phyloP scores from a whole-genome alignment of 35 echinoderm and acorn worm species.

The Apostichopus californicus region DNA sequence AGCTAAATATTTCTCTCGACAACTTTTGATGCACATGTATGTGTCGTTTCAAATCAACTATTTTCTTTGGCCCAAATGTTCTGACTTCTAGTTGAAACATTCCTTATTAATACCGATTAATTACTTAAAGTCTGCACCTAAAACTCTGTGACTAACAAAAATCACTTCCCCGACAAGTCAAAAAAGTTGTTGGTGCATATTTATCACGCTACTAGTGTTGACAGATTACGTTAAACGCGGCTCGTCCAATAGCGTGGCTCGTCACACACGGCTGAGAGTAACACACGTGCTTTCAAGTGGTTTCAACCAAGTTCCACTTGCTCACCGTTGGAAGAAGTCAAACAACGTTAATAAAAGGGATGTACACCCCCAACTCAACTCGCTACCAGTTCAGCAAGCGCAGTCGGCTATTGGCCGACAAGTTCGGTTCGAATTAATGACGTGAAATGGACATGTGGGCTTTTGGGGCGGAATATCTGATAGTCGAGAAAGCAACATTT shows the following conservation, averaged over 20 bases:
- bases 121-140: background rate
- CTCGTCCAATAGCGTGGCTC: slow-evolving; percentile 27
- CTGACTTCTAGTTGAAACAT: background rate
- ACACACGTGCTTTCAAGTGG: slow-evolving; percentile 34
- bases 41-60: too few species aligned
- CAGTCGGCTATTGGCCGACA: too few species aligned
- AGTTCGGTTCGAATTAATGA: too few species aligned
- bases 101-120: slow-evolving; percentile 1
- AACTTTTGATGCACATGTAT: too few species aligned
- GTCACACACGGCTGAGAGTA: background rate
- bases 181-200: slow-evolving; percentile 33
- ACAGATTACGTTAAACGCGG: background rate
- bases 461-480: too few species aligned
- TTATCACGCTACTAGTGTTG: slow-evolving; percentile 25
- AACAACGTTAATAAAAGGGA: background rate
- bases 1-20: too few species aligned
- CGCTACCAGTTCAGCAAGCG: background rate
- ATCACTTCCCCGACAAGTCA: background rate
- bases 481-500: too few species aligned
- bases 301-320: background rate
- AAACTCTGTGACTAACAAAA: background rate
- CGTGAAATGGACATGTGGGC: too few species aligned
- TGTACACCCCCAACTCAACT: background rate
- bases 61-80: too few species aligned
- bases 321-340: background rate